Percentiles rank a stretch among this genome's conserved stretches.
Evolutionary conservation across 2,113 vertebrate genomes (phyloP).

Genomic region (Scatophagus argus): DNA sequence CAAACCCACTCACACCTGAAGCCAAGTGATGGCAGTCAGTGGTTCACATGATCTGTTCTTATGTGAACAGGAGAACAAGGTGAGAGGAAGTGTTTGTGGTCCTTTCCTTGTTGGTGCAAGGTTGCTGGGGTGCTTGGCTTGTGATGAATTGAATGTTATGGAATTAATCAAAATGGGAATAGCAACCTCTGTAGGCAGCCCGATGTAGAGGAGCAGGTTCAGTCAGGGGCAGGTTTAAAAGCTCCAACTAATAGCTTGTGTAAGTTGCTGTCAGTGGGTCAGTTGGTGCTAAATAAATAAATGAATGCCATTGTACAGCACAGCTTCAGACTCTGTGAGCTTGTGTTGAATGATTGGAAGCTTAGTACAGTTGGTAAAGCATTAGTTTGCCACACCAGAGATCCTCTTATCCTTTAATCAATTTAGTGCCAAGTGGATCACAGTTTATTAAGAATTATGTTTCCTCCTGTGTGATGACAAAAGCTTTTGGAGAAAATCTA

Average conservation of each 20-base stretch:
- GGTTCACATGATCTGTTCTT: conserved; percentile 69
- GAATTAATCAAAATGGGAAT: conserved; percentile 50
- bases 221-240: conserved; percentile 47
- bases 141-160: conserved; percentile 50
- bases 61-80: conserved; percentile 58
- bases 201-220: conserved; percentile 38
- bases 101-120: conserved; percentile 35
- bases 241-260: conserved; percentile 59
- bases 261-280: conserved; percentile 62
- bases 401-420: conserved; percentile 30
- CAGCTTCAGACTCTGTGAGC: background rate
- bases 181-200: conserved; percentile 34
- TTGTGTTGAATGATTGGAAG: conserved; percentile 2
- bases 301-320: conserved; percentile 45
- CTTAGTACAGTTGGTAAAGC: conserved; percentile 24
- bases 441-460: conserved; percentile 37
- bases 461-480: conserved; percentile 26
- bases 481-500: conserved; percentile 26
- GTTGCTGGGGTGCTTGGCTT: conserved; percentile 8
- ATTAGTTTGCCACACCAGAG: conserved; percentile 17
- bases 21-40: conserved; percentile 51
- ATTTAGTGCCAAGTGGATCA: conserved; percentile 34
- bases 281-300: conserved; percentile 59
- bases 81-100: conserved; percentile 31
- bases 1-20: conserved; percentile 64